These are phyloP conservation scores for Ips nitidus DNA, from an alignment of 1,140 invertebrate species.

Conservation along the genomic window DNA sequence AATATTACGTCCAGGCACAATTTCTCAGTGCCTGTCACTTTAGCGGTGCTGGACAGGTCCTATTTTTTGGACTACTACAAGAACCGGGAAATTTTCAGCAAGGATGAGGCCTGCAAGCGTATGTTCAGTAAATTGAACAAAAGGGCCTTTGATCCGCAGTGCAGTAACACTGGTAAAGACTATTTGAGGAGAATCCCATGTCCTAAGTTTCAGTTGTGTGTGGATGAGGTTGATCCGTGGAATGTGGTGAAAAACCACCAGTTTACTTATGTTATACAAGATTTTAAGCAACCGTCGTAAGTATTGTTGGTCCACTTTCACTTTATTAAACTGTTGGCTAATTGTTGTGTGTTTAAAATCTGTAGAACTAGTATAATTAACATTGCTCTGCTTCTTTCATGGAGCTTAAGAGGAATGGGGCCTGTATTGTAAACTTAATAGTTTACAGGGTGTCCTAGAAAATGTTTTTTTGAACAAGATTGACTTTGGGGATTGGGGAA, in stretches of 20 bases:
- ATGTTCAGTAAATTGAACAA: slow-evolving; percentile 86
- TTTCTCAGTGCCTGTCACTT: slow-evolving; percentile 70
- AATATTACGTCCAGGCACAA: slow-evolving; percentile 78
- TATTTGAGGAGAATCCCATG: slow-evolving; percentile 89
- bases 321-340: too few species aligned
- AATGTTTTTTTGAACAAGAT: too few species aligned
- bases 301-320: slow-evolving; percentile 14
- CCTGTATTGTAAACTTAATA: too few species aligned
- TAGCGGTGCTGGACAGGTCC: slow-evolving; percentile 83
- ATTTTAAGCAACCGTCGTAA: slow-evolving; percentile 86
- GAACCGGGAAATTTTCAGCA: slow-evolving; percentile 65
- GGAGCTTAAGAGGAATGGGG: too few species aligned
- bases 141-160: slow-evolving; percentile 82
- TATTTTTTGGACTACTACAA: slow-evolving; percentile 89
- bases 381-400: too few species aligned
- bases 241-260: slow-evolving; percentile 87
- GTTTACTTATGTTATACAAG: slow-evolving; percentile 91
- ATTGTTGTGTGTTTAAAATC: too few species aligned
- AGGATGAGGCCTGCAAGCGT: slow-evolving; percentile 69
- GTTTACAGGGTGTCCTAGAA: too few species aligned
- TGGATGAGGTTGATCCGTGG: slow-evolving; percentile 81
- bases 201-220: slow-evolving; percentile 71
- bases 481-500: too few species aligned
- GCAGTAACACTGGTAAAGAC: slow-evolving; percentile 75
- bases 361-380: too few species aligned